A percentile compares a stretch with the other conserved stretches of the same genome.
Conservation (phyloP, 2,888 invertebrate genomes). For the Rotaria sp. region DNA sequence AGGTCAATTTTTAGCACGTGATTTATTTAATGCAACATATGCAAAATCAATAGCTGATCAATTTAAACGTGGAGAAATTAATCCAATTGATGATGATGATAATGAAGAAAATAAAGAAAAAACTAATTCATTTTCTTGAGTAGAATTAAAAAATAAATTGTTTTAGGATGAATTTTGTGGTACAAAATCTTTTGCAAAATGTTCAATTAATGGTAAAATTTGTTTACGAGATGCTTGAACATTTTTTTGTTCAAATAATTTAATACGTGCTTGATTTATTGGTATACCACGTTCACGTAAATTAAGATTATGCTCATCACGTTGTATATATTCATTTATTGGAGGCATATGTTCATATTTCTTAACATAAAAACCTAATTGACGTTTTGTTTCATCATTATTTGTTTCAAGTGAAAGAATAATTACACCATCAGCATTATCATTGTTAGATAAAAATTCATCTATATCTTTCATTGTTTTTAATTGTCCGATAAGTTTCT, state of each 20-base stretch:
- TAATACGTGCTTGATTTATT: constrained; percentile 42
- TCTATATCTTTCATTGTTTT: not conserved
- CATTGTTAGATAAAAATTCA: not conserved
- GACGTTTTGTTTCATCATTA: not conserved
- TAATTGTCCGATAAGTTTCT: not conserved
- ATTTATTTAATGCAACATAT: constrained; percentile 62
- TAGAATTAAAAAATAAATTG: not conserved
- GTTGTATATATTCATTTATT: constrained; percentile 10
- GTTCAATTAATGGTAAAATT: constrained; percentile 49
- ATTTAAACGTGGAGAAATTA: not conserved
- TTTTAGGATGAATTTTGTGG: constrained; percentile 16
- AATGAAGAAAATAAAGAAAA: not conserved
- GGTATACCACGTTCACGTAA: constrained; percentile 45
- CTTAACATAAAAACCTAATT: constrained; percentile 13
- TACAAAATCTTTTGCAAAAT: constrained; percentile 41
- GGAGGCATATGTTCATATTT: constrained; percentile 5
- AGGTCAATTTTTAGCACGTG: constrained; percentile 72
- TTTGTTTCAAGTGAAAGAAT: not conserved
- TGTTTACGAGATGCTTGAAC: constrained; percentile 49
- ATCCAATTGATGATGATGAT: not conserved
- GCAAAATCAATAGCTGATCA: not conserved
- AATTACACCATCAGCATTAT: constrained; percentile 19
- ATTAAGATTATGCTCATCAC: constrained; percentile 42
- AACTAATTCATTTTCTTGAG: not conserved
- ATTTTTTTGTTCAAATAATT: constrained; percentile 49